Conservation (phyloP, 2,888 invertebrate genomes). For the Nemapogon koenigi region DNA sequence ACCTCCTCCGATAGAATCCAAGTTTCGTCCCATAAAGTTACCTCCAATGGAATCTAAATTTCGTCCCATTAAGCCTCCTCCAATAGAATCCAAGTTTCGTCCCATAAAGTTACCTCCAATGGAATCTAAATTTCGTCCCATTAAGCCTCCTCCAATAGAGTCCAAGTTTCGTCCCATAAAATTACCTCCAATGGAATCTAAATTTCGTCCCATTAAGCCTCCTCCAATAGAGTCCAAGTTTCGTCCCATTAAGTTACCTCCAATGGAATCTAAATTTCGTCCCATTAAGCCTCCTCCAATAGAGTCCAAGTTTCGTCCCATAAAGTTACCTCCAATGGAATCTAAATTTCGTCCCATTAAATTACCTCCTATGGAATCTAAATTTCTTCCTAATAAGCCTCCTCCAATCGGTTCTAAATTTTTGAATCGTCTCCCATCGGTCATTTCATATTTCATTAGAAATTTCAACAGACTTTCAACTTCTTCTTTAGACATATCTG, state of each 20-base stretch:
- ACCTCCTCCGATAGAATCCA: constrained; percentile 22
- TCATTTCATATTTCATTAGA: neutral
- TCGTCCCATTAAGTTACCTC: neutral
- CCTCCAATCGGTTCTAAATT: no score
- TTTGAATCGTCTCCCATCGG: neutral
- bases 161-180: constrained; percentile 7
- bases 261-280: neutral
- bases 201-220: constrained; percentile 3
- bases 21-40: constrained; percentile 21
- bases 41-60: constrained; percentile 29
- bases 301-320: no score
- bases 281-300: neutral
- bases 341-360: no score
- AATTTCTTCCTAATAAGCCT: no score
- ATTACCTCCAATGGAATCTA: constrained; percentile 7
- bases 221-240: constrained; percentile 2
- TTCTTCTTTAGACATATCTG: constrained; percentile 3
- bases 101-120: constrained; percentile 24
- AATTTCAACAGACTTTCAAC: neutral
- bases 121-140: constrained; percentile 14
- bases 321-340: no score
- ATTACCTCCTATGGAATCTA: no score
- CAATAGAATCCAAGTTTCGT: constrained; percentile 22
- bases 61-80: constrained; percentile 26
- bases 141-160: neutral